phyloP scores from a whole-genome alignment of 2,888 invertebrate species.

The Eupithecia dodoneata region DNA sequence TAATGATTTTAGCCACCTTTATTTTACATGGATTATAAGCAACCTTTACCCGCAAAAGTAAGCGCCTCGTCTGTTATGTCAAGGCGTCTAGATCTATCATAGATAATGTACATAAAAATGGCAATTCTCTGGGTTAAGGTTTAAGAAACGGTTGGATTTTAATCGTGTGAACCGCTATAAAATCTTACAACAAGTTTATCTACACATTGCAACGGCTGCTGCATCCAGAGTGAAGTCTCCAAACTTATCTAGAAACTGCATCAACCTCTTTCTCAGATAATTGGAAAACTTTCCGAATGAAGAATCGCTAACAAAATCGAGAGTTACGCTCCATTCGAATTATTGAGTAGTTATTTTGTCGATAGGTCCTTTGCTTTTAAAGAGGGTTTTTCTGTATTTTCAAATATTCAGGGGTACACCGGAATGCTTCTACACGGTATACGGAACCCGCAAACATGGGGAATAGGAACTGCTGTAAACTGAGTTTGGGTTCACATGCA shows the following conservation, averaged over 20 bases:
- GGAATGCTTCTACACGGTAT: constrained; percentile 55
- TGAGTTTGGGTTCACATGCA: constrained; percentile 16
- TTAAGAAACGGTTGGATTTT: no score
- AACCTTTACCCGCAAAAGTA: no score
- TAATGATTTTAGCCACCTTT: no score
- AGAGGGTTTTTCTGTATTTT: constrained; percentile 63
- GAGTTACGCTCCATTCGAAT: constrained; percentile 2
- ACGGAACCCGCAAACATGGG: constrained; percentile 25
- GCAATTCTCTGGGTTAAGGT: no score
- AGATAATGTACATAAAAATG: no score
- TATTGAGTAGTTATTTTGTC: constrained; percentile 24
- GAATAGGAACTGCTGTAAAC: constrained; percentile 19
- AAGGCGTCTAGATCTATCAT: no score
- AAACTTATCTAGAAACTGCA: constrained; percentile 1
- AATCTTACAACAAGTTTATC: no score
- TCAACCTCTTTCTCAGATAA: constrained; percentile 6
- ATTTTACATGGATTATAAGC: no score
- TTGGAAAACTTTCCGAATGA: constrained; percentile 17
- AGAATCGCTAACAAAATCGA: constrained; percentile 22
- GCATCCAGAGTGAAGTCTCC: neutral
- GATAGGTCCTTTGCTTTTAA: constrained; percentile 17
- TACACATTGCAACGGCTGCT: neutral
- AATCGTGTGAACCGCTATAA: no score
- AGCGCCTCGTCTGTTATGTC: no score
- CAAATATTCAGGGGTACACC: constrained; percentile 64